Evolutionary conservation across 1,140 invertebrate species (phyloP), one percentile per base, ranked within the genome.

Genomic region (Pachyrhynchus sulphureomaculatus): DNA sequence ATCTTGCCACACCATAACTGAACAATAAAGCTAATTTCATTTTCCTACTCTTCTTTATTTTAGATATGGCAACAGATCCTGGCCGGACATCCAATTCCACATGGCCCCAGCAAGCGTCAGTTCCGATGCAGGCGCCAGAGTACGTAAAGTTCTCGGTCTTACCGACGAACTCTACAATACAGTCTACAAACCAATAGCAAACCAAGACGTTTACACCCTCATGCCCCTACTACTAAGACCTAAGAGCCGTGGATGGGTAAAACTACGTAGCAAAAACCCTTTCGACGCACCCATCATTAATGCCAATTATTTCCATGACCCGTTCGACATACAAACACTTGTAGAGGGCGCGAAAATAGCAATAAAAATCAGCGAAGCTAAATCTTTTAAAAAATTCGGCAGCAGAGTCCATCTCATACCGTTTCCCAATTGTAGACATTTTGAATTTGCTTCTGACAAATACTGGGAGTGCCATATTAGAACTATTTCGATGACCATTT

Each of bases 401-500:
- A 88, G 89, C 0, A 82, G 88, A 45, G 65, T 93, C 1, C 89
- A 92, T 71, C 81, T 80, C 26, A 82, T 84, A 4, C 86, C 88
- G 4, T 75, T 92, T 62, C 90, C 90, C 0, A 90, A 89, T n/a
- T 95, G 92, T 70, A 85, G 82, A 59, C 81, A 88, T 36, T 79
- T 83, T 21, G 80, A 82, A 62, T 91, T 92, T 70, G 84, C 83
- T 12, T 86, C 85, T 1, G 90, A 94, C 62, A 82, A 83, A 2
- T 95, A 93, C 68, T 87, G 91, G 79, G 91, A 92, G 69, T 95
- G 92, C 71, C 87, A 91, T 68, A 89, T 91, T 9, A 78, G 91
- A 17, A 90, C 90, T 17, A 88, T 92, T 41, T 87, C 89, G 0
- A 90, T 92, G 87, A 94, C 92, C 2, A 89, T 93, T 58, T 93